Evolutionary conservation across 2,113 vertebrate genomes (phyloP).

Genomic region (Macquaria ambigua): DNA sequence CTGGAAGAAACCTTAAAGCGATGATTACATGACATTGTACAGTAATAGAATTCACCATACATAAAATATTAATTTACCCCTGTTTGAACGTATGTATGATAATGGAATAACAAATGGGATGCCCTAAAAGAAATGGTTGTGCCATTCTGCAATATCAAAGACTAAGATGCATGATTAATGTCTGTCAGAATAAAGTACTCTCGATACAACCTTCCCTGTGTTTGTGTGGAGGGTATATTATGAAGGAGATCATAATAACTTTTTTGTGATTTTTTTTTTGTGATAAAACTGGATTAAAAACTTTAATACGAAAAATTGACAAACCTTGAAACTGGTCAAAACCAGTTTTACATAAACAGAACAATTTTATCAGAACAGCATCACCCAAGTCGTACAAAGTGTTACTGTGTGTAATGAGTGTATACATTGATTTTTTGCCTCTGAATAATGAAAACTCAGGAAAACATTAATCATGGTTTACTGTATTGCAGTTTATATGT

Average conservation of each 20-base stretch:
- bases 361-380: neutral
- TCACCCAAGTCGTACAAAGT: neutral
- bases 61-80: constrained; percentile 49
- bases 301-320: neutral
- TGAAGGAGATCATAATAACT: neutral
- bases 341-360: neutral
- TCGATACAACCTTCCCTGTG: neutral
- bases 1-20: constrained; percentile 30
- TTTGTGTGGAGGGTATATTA: constrained; percentile 9
- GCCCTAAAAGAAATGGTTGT: constrained; percentile 26
- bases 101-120: constrained; percentile 48
- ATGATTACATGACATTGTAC: constrained; percentile 14
- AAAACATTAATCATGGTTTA: neutral
- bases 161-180: constrained; percentile 57
- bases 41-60: constrained; percentile 11
- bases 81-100: constrained; percentile 49
- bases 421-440: constrained; percentile 6
- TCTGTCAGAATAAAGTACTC: constrained; percentile 23
- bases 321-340: constrained; percentile 8
- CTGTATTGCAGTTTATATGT: neutral
- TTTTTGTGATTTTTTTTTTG: neutral
- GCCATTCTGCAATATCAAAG: constrained; percentile 40
- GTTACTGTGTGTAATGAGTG: neutral
- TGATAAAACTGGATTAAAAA: neutral
- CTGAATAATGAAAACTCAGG: neutral